These are phyloP conservation scores for Ochlodes sylvanus DNA, from an alignment of 2,888 invertebrate genomes.

Conservation along the genomic window DNA sequence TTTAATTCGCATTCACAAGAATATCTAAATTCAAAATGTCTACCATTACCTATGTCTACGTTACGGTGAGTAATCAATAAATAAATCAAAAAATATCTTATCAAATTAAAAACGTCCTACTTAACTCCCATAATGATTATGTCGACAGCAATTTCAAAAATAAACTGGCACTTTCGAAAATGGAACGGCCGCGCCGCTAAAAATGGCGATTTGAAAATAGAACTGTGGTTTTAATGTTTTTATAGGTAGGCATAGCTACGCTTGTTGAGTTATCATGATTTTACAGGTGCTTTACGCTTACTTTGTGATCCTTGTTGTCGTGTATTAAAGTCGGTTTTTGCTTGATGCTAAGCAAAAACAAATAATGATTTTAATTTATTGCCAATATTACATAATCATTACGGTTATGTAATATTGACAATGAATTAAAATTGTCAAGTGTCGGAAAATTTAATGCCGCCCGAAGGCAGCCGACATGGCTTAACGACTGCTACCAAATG, in stretches of 20 bases:
- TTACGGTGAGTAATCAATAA: too few species aligned
- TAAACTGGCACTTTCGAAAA: conserved; percentile 17
- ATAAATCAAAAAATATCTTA: too few species aligned
- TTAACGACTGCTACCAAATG: too few species aligned
- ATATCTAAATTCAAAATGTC: too few species aligned
- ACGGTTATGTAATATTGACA: too few species aligned
- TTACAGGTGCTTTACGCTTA: neutral
- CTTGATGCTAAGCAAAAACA: neutral
- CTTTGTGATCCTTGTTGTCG: neutral
- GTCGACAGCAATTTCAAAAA: conserved; percentile 10
- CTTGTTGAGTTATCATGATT: neutral
- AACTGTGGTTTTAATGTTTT: neutral
- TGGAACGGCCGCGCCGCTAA: conserved; percentile 13
- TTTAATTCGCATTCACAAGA: too few species aligned
- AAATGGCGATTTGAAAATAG: conserved; percentile 12
- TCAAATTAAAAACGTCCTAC: neutral
- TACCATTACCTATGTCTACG: too few species aligned
- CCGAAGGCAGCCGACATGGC: too few species aligned
- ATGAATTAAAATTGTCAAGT: too few species aligned
- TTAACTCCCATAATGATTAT: neutral
- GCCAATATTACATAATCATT: too few species aligned
- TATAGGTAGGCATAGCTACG: neutral
- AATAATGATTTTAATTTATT: neutral
- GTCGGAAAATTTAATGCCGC: too few species aligned
- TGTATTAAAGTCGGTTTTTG: neutral